Conservation (phyloP, 2,888 invertebrate species). For the Erebia aethiops region DNA sequence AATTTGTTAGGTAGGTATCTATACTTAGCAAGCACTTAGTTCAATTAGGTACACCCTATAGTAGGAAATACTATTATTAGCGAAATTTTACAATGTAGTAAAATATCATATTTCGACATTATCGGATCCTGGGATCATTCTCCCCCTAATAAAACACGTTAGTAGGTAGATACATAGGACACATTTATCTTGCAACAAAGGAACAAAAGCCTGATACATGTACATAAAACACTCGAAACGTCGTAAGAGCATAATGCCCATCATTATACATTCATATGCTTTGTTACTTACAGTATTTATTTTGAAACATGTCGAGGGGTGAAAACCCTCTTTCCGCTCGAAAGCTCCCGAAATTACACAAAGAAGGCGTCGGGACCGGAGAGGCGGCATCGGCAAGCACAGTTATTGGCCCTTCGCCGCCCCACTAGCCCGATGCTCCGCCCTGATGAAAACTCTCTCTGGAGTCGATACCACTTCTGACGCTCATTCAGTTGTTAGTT, state of each 20-base stretch:
- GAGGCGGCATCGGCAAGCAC: constrained; percentile 54
- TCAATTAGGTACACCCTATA: not conserved
- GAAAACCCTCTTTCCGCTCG: constrained; percentile 76
- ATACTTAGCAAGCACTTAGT: not conserved
- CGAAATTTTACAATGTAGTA: constrained; percentile 61
- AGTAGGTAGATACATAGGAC: constrained; percentile 56
- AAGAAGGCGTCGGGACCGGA: constrained; percentile 64
- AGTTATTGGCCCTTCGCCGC: constrained; percentile 63
- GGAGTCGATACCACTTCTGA: constrained; percentile 42
- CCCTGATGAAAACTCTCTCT: constrained; percentile 68
- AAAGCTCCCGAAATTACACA: constrained; percentile 75
- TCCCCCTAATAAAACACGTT: constrained; percentile 66
- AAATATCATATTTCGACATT: constrained; percentile 77
- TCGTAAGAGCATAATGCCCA: constrained; percentile 77
- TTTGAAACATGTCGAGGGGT: constrained; percentile 77
- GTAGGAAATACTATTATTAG: constrained; percentile 55
- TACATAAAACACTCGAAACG: constrained; percentile 81
- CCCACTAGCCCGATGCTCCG: constrained; percentile 70
- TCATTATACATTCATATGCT: constrained; percentile 82
- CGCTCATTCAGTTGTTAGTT: constrained; percentile 62
- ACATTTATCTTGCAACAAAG: constrained; percentile 73
- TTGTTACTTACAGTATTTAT: constrained; percentile 82
- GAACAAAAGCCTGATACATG: constrained; percentile 75
- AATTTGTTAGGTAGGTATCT: not conserved
- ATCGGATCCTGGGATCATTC: constrained; percentile 69